Evolutionary conservation across 2,888 invertebrate genomes (phyloP).

Genomic region (Cheilosia scutellata): DNA sequence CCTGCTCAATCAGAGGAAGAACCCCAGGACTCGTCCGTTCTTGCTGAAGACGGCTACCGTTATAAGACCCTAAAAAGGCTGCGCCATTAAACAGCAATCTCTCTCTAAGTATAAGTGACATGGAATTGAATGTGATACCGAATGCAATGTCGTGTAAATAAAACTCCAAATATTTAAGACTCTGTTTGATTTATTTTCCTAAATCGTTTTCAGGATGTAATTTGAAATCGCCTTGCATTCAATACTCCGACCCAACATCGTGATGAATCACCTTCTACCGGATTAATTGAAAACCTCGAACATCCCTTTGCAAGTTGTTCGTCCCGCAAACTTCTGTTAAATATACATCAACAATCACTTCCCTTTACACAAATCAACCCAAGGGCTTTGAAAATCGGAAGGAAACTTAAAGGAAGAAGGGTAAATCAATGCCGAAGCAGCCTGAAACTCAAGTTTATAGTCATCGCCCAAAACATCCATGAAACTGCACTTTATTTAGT

Average conservation of each 20-base stretch:
- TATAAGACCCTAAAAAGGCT: slow-evolving; percentile 40
- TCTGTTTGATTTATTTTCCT: not conserved
- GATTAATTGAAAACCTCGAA: not conserved
- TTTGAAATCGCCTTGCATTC: too few relatives aligned
- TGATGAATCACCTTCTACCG: not conserved
- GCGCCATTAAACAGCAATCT: slow-evolving; percentile 15
- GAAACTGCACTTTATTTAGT: slow-evolving; percentile 68
- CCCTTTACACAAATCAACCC: slow-evolving; percentile 22
- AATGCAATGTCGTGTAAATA: slow-evolving; percentile 15
- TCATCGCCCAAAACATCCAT: slow-evolving; percentile 24
- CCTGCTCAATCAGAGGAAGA: slow-evolving; percentile 16
- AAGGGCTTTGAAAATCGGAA: slow-evolving; percentile 14
- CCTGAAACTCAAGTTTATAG: slow-evolving; percentile 26
- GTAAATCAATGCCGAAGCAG: slow-evolving; percentile 38
- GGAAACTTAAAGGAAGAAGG: slow-evolving; percentile 6
- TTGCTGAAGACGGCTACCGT: slow-evolving; percentile 36
- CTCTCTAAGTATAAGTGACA: slow-evolving; percentile 14
- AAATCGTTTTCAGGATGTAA: not conserved
- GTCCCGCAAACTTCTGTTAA: not conserved
- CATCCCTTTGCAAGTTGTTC: not conserved
- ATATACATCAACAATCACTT: not conserved
- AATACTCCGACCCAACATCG: not conserved
- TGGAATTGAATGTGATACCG: slow-evolving; percentile 30
- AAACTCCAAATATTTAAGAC: not conserved
- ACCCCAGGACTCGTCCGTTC: slow-evolving; percentile 10